Evolutionary conservation across 2,888 invertebrate genomes (phyloP).

Genomic region (Schrankia costaestrigalis): DNA sequence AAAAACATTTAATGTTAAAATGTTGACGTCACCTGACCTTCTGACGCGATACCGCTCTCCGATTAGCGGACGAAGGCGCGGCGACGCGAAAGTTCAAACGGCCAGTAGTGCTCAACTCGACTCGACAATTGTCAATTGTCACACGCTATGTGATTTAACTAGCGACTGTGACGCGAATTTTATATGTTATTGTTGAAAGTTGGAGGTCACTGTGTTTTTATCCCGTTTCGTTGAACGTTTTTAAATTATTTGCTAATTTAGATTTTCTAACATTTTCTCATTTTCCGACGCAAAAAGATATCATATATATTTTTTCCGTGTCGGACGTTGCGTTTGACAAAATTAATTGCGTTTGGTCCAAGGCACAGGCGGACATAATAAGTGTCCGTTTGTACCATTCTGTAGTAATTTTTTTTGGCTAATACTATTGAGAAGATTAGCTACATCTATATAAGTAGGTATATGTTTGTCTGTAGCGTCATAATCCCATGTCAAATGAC

Average conservation of each 20-base stretch:
- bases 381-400: too few relatives aligned
- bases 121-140: constrained; percentile 45
- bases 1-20: constrained; percentile 24
- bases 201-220: constrained; percentile 41
- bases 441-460: too few relatives aligned
- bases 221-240: constrained; percentile 18
- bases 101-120: constrained; percentile 50
- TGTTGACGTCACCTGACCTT: constrained; percentile 36
- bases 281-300: too few relatives aligned
- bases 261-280: too few relatives aligned
- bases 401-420: too few relatives aligned
- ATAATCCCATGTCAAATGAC: too few relatives aligned
- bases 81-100: constrained; percentile 41
- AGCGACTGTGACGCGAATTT: constrained; percentile 56
- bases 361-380: too few relatives aligned
- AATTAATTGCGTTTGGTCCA: too few relatives aligned
- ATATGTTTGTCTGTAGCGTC: too few relatives aligned
- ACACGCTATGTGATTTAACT: constrained; percentile 42
- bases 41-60: constrained; percentile 28
- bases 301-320: too few relatives aligned
- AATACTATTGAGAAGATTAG: too few relatives aligned
- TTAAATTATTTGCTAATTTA: constrained; percentile 9
- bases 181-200: constrained; percentile 55
- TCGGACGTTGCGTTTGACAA: too few relatives aligned
- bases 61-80: constrained; percentile 35